Evolutionary conservation across 2,888 invertebrate species (phyloP), one percentile per base, ranked within the genome.

Genomic region (Drosophila imparisetae): DNA sequence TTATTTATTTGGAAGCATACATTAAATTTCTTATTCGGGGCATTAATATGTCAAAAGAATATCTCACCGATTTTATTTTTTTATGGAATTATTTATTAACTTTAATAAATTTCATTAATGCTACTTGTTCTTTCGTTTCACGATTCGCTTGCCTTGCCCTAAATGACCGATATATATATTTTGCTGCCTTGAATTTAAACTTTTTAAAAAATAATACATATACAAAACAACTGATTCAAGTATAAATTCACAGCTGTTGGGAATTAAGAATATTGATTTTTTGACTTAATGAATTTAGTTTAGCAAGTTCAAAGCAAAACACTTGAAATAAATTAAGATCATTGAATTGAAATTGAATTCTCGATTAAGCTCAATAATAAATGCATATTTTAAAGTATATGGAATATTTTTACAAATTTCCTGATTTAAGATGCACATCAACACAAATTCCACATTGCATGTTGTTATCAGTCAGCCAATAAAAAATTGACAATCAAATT

Each of bases 331-430:
- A 49, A 62, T 48, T 1, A 4, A 53, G 30, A 53, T 52, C 64
- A 67, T 67, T 58, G 48, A 29, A 53, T 64, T 72, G n/a, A 54
- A 60, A 60, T 59, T 36, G 38, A 62, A 21, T 38, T 53, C 49
- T 32, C 24, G 21, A 30, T 50, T 54, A 36, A 54, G 49, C 13
- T 38, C 48, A 48, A 30, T 55, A 5, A 38, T n/a, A 45, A 57
- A 30, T 59, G 45, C 29, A 58, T 54, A 45, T 63, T 24, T 24
- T 24, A 24, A 24, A 24, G 24, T 24, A 24, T 1, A 24, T 24
- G 24, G 24, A 24, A 58, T 54, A 45, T 63, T 15, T 54, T 21
- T 15, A 34, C 27, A 8, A 38, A 32, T 55, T 21, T 34, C 18
- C 29, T 24, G 4, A 8, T 15, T 21, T 32, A 30, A 29, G n/a